phyloP scores from a whole-genome alignment of 2,113 vertebrate species.

The Cairina moschata region DNA sequence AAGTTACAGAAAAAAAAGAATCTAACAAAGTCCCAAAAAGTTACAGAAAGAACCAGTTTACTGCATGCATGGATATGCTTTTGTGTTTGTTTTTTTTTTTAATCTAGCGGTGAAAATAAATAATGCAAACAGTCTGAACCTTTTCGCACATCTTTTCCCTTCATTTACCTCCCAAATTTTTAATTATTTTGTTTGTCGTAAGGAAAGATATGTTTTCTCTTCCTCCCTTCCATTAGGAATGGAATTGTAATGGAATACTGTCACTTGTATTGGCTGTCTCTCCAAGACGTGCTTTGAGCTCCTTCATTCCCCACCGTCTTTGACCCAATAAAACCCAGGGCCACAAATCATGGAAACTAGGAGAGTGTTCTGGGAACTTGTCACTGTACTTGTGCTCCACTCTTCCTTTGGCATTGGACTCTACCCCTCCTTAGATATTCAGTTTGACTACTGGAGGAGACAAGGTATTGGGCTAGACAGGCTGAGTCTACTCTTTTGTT shows the following conservation, averaged over 20 bases:
- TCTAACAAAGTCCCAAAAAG: neutral
- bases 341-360: neutral
- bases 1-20: neutral
- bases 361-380: neutral
- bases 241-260: neutral
- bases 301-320: neutral
- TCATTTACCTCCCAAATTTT: neutral
- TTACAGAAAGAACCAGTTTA: neutral
- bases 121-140: neutral
- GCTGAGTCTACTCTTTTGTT: neutral
- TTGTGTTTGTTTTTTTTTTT: too few relatives aligned
- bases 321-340: neutral
- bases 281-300: neutral
- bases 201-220: neutral
- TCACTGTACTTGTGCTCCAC: neutral
- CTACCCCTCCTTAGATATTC: neutral
- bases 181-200: neutral
- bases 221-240: neutral
- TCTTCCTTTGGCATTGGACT: neutral
- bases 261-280: neutral
- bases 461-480: neutral
- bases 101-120: neutral
- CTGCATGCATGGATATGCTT: neutral
- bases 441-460: neutral
- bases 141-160: neutral